A percentile compares a stretch with the other conserved stretches of the same genome.
Conservation (phyloP, 2,113 vertebrate species). For the Recurvirostra avosetta region DNA sequence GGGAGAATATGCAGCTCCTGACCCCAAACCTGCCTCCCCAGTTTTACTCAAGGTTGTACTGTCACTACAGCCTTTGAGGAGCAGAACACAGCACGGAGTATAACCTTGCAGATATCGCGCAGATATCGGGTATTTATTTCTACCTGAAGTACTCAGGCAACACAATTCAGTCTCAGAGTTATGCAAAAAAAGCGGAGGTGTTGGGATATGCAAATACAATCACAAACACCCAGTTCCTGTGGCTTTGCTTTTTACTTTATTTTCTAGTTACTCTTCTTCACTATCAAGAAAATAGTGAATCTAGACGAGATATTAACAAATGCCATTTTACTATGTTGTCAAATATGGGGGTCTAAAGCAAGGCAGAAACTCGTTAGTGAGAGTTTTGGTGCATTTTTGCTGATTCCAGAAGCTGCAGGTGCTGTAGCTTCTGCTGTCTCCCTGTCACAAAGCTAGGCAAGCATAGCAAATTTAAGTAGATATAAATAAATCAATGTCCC, state of each 20-base stretch:
- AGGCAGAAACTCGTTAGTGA: constrained; percentile 11
- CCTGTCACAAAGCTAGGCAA: constrained; percentile 50
- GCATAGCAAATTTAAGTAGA: constrained; percentile 51
- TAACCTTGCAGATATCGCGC: background rate
- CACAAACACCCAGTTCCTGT: background rate
- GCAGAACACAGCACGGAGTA: background rate
- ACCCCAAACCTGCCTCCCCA: background rate
- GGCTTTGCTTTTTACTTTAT: background rate
- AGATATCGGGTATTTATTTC: background rate
- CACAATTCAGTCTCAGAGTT: background rate
- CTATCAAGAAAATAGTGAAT: background rate
- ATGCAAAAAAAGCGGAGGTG: background rate
- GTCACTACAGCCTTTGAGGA: background rate
- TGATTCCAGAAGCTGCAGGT: constrained; percentile 30
- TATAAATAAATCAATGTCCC: constrained; percentile 54
- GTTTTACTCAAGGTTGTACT: constrained; percentile 1
- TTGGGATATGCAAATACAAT: background rate
- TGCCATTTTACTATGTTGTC: background rate
- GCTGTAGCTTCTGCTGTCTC: constrained; percentile 19
- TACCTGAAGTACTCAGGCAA: background rate
- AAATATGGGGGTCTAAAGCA: background rate
- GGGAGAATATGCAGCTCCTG: background rate
- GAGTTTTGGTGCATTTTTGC: constrained; percentile 3
- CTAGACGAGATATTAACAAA: background rate
- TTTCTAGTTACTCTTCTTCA: background rate